Evolutionary conservation across 2,888 invertebrate genomes (phyloP).

Genomic region (Onchidella celtica): DNA sequence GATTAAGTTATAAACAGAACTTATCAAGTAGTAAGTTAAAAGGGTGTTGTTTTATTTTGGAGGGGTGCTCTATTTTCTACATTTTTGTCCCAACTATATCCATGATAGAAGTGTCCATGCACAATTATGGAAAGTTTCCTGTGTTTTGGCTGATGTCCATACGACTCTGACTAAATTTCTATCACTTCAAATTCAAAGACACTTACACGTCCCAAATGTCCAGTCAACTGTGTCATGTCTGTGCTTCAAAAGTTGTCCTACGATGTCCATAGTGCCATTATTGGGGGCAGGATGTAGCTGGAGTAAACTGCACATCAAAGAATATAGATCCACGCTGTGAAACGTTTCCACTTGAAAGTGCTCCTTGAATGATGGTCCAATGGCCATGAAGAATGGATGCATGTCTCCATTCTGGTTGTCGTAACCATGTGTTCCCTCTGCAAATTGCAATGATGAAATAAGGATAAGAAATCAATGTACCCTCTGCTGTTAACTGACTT

Average conservation of each 20-base stretch:
- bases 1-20: too few relatives aligned
- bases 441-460: slow-evolving; percentile 31
- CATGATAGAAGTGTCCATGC: too few relatives aligned
- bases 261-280: slow-evolving; percentile 71
- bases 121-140: too few relatives aligned
- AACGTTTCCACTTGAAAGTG: slow-evolving; percentile 64
- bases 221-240: slow-evolving; percentile 75
- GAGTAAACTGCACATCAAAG: slow-evolving; percentile 75
- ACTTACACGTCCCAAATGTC: slow-evolving; percentile 68
- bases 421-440: slow-evolving; percentile 79
- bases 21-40: too few relatives aligned
- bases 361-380: slow-evolving; percentile 81
- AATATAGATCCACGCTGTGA: slow-evolving; percentile 76
- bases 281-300: slow-evolving; percentile 72
- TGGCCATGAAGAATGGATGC: slow-evolving; percentile 87
- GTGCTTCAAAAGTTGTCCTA: slow-evolving; percentile 76
- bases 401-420: slow-evolving; percentile 82
- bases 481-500: neutral
- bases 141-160: too few relatives aligned
- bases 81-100: too few relatives aligned
- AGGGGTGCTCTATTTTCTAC: too few relatives aligned
- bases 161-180: too few relatives aligned
- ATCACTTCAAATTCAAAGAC: too few relatives aligned
- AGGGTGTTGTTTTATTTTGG: too few relatives aligned
- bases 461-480: neutral